Percentiles rank a stretch among this genome's conserved stretches.
Conservation (phyloP, 2,797 vertebrate species). For the Thamnophis elegans region DNA sequence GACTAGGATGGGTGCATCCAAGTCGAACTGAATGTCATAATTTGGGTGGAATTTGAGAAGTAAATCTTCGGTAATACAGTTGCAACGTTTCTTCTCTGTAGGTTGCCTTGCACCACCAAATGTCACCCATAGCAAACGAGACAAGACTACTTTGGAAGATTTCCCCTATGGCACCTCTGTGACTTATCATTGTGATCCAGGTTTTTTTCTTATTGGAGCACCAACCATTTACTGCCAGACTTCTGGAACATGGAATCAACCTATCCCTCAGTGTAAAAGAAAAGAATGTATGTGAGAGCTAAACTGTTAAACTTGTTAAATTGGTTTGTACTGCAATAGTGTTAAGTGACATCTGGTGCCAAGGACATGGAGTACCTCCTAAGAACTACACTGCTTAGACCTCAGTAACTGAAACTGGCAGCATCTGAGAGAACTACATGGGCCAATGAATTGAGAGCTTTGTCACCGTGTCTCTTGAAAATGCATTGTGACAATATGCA, state of each 20-base stretch:
- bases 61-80: not conserved
- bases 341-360: not conserved
- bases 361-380: not conserved
- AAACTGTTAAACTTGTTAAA: not conserved
- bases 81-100: not conserved
- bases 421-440: not conserved
- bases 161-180: conserved; percentile 18
- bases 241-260: conserved; percentile 66
- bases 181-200: conserved; percentile 63
- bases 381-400: not conserved
- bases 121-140: not conserved
- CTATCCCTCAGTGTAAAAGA: conserved; percentile 37
- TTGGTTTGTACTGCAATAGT: not conserved
- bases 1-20: not conserved
- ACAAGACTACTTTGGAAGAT: not conserved
- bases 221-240: conserved; percentile 51
- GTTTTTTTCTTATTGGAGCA: conserved; percentile 57
- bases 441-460: not conserved
- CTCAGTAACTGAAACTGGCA: not conserved
- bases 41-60: not conserved
- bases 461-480: not conserved
- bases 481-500: not conserved
- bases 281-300: not conserved
- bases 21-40: not conserved
- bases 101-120: conserved; percentile 6